Percentiles rank a stretch among this genome's conserved stretches.
These are phyloP conservation scores for Orthosia gracilis DNA, from an alignment of 2,888 invertebrate genomes.

Conservation along the genomic window DNA sequence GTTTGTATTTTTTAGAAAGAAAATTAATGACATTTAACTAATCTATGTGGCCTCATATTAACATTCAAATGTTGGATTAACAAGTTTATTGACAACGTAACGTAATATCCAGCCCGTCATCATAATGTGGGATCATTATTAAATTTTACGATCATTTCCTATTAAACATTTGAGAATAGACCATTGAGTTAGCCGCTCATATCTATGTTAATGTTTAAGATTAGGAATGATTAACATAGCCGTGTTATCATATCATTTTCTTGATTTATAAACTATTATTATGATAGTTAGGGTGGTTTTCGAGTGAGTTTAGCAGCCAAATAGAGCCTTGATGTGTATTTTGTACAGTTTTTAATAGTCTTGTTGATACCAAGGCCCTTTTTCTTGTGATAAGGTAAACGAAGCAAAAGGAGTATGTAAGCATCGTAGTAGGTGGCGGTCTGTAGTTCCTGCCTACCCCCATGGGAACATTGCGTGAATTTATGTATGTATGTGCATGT, in stretches of 20 bases:
- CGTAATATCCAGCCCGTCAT: not conserved
- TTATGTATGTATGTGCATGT: too few species aligned
- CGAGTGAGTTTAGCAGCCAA: not conserved
- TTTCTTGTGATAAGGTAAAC: not conserved
- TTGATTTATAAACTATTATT: constrained; percentile 13
- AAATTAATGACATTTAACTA: not conserved
- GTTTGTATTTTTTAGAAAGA: too few species aligned
- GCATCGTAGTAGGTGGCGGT: too few species aligned
- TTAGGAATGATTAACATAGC: constrained; percentile 18
- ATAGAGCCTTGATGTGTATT: constrained; percentile 9
- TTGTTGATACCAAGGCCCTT: not conserved
- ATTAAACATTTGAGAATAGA: constrained; percentile 21
- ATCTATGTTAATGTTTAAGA: constrained; percentile 26
- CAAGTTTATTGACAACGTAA: constrained; percentile 2
- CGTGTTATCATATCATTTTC: constrained; percentile 17
- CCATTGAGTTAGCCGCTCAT: constrained; percentile 4
- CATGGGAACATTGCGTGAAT: too few species aligned
- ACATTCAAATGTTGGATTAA: not conserved
- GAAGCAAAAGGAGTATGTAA: too few species aligned
- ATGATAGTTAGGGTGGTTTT: not conserved
- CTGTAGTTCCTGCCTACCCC: too few species aligned
- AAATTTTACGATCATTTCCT: constrained; percentile 24
- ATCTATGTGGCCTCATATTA: not conserved
- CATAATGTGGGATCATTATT: constrained; percentile 26
- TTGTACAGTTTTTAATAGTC: constrained; percentile 7